Percentiles rank a stretch among this genome's conserved stretches.
Conservation (phyloP, 2,888 invertebrate species). For the Eristalis tenax region DNA sequence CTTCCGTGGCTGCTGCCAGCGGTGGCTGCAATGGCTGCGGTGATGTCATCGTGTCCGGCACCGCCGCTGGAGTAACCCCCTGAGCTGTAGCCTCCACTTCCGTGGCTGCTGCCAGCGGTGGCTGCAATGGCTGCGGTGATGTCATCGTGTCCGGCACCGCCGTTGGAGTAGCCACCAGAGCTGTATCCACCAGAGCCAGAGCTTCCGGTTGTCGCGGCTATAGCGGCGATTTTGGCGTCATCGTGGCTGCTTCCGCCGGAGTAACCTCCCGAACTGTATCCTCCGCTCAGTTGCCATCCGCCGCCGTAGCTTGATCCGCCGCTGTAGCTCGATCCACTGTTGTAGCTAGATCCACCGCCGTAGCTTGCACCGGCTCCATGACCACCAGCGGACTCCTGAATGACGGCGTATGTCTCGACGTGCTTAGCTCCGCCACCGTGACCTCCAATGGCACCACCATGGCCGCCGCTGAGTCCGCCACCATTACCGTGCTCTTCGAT, state of each 20-base stretch:
- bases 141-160: conserved; percentile 40
- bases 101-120: conserved; percentile 27
- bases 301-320: conserved; percentile 32
- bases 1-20: conserved; percentile 40
- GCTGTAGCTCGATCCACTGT: conserved; percentile 27
- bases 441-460: conserved; percentile 14
- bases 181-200: background rate
- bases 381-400: conserved; percentile 59
- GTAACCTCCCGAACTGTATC: conserved; percentile 52
- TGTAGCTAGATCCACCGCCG: conserved; percentile 17
- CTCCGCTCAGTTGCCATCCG: conserved; percentile 60
- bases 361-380: conserved; percentile 45
- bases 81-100: conserved; percentile 18
- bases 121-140: conserved; percentile 57
- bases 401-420: conserved; percentile 50
- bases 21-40: conserved; percentile 21
- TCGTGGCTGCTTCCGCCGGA: conserved; percentile 45
- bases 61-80: conserved; percentile 8
- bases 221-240: conserved; percentile 43
- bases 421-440: conserved; percentile 44
- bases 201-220: conserved; percentile 42
- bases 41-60: conserved; percentile 10
- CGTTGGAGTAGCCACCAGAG: conserved; percentile 1
- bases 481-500: conserved; percentile 18
- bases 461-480: conserved; percentile 5